These are phyloP conservation scores for Poeciliopsis paucimaculata DNA, from an alignment of 2,797 vertebrate genomes.

Conservation along the genomic window DNA sequence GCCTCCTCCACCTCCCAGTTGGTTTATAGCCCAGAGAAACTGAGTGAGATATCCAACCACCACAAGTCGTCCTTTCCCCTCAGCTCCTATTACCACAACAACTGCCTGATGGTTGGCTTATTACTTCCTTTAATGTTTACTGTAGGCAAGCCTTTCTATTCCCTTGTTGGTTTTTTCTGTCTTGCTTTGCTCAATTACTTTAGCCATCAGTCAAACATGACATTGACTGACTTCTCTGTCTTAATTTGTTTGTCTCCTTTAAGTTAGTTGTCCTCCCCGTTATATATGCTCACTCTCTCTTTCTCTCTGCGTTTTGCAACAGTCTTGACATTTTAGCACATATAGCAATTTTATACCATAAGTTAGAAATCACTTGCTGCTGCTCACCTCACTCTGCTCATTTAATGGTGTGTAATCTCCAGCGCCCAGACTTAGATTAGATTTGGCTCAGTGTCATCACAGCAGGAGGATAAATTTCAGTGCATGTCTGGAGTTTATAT, in stretches of 20 bases:
- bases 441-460: constrained; percentile 34
- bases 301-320: neutral
- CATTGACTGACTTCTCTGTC: constrained; percentile 22
- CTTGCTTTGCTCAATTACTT: constrained; percentile 59
- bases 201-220: constrained; percentile 53
- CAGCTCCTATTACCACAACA: constrained; percentile 45
- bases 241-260: constrained; percentile 33
- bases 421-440: constrained; percentile 24
- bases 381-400: constrained; percentile 26
- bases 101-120: constrained; percentile 51
- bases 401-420: constrained; percentile 34
- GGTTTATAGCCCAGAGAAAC: constrained; percentile 53
- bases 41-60: constrained; percentile 62
- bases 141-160: constrained; percentile 32
- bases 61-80: constrained; percentile 41
- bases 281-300: neutral
- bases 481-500: constrained; percentile 28
- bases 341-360: constrained; percentile 13
- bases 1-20: constrained; percentile 30
- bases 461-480: constrained; percentile 18
- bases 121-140: constrained; percentile 66
- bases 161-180: constrained; percentile 32
- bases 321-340: constrained; percentile 11
- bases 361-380: constrained; percentile 14
- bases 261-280: constrained; percentile 10